Evolutionary conservation across 1,140 invertebrate species (phyloP).

Genomic region (Probaryconus sp.): DNA sequence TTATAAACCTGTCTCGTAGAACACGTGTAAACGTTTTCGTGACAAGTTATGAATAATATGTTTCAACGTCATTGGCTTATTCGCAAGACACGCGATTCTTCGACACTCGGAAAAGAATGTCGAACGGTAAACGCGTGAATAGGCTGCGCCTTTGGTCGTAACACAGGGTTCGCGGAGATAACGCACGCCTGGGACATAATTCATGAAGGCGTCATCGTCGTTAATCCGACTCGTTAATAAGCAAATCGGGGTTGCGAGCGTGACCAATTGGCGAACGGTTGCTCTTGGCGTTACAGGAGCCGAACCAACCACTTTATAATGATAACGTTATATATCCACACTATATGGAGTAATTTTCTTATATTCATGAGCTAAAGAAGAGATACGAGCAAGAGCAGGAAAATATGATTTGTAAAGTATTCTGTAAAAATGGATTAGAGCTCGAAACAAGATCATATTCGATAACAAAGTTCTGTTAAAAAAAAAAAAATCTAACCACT

Average conservation of each 20-base stretch:
- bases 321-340: too few species aligned
- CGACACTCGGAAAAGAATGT: conserved; percentile 45
- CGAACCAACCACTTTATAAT: conserved; percentile 21
- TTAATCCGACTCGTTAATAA: conserved; percentile 33
- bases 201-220: conserved; percentile 13
- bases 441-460: too few species aligned
- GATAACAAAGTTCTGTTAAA: too few species aligned
- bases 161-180: conserved; percentile 14
- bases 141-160: conserved; percentile 30
- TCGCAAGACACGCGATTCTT: conserved; percentile 36
- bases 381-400: too few species aligned
- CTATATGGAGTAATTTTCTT: too few species aligned
- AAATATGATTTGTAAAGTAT: too few species aligned
- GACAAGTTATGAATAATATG: conserved; percentile 59
- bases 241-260: conserved; percentile 31
- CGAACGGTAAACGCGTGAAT: conserved; percentile 57
- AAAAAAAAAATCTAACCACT: too few species aligned
- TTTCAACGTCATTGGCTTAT: conserved; percentile 37
- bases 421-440: too few species aligned
- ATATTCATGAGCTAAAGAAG: too few species aligned
- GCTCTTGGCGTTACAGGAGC: conserved; percentile 29
- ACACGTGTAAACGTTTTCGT: conserved; percentile 26
- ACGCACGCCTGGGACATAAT: not conserved
- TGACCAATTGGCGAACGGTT: conserved; percentile 43
- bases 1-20: conserved; percentile 50